Evolutionary conservation across 2,888 invertebrate species (phyloP), one percentile per base, ranked within the genome.

Genomic region (Chrysotoxum bicinctum): DNA sequence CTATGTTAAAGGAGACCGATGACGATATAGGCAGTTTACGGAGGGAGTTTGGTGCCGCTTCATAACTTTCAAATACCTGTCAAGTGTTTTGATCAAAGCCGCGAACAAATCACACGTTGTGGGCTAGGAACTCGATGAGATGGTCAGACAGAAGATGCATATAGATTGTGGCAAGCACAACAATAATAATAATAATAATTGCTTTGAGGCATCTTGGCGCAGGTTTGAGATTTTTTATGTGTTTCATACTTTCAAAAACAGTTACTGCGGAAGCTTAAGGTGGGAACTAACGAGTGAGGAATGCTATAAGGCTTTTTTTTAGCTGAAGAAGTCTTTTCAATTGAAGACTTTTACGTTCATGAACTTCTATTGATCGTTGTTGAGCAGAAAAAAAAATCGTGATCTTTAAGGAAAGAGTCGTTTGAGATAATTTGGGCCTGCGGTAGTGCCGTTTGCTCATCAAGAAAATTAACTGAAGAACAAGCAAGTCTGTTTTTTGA

Each of bases 11-110:
- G 40, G 48, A 45, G 37, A 66, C 37, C 30, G 50, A 73, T 69
- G 48, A 64, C 5, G 16, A 45, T n/a, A n/a, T 12, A 14, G 43
- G 16, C 43, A 3, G 26, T 26, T 26, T 26, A 43, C 16, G 48
- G 9, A 66, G 66, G 48, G 19, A 74, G 68, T 60, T 56, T 80
- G 50, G 54, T 58, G 60, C 68, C 50, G 74, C 68, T 73, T 72
- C 73, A 79, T 72, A 75, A 72, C 75, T 79, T 84, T 84, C 80
- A 54, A 80, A 76, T 84, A 32, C 64, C 75, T 75, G 84, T 84
- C 79, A 68, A 58, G 66, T 64, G 62, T 78, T 64, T 74, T 83
- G 83, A 83, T 83, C 69, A 64, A 68, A 74, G 82, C 83, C 83
- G 83, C 78, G n/a, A n/a, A 26, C 19, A 70, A 56, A 66, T 74